Percentiles rank a stretch among this genome's conserved stretches.
Conservation (phyloP, 2,113 vertebrate genomes). For the Odontesthes bonariensis region DNA sequence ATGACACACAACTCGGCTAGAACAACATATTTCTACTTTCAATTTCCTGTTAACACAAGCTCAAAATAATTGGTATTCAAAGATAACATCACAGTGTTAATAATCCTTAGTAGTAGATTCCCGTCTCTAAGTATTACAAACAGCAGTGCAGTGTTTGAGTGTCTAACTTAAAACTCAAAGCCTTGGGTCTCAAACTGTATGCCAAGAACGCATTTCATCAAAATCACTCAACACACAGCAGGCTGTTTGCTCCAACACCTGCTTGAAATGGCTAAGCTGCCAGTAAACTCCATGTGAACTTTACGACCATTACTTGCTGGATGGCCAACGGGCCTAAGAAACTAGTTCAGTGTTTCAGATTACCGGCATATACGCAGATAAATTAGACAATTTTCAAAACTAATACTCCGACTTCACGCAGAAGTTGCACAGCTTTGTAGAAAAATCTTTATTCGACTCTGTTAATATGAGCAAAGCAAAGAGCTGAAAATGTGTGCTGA, state of each 20-base stretch:
- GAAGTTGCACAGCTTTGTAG: too few species aligned
- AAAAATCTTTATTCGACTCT: too few species aligned
- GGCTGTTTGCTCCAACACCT: not conserved
- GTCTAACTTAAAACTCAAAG: not conserved
- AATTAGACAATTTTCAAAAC: too few species aligned
- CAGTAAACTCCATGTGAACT: not conserved
- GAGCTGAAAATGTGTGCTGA: too few species aligned
- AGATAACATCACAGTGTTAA: not conserved
- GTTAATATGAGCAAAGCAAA: too few species aligned
- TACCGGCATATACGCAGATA: too few species aligned
- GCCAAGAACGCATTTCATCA: not conserved
- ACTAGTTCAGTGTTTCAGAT: too few species aligned
- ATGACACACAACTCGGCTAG: too few species aligned
- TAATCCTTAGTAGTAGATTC: not conserved
- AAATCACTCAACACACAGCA: not conserved
- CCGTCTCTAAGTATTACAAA: not conserved
- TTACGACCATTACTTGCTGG: not conserved
- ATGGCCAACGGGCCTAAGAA: not conserved
- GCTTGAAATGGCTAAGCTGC: not conserved
- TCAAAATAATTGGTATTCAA: not conserved
- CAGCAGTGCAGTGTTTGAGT: not conserved
- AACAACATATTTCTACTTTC: not conserved
- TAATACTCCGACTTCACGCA: too few species aligned
- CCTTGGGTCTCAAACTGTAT: not conserved
- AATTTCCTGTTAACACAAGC: too few species aligned